Conservation (phyloP, 2,113 vertebrate species). For the Phylloscopus trochilus region DNA sequence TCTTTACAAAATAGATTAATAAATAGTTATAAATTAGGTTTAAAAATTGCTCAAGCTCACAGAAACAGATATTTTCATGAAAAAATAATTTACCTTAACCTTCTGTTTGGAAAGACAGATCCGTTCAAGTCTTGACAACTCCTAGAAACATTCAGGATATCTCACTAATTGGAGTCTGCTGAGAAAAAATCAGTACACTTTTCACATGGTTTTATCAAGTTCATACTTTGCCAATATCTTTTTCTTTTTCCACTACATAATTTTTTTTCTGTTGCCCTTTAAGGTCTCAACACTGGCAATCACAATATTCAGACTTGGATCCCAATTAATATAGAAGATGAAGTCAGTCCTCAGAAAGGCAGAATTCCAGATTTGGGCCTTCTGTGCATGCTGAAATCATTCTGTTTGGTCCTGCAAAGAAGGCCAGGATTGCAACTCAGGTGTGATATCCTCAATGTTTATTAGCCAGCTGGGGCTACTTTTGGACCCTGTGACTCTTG, state of each 20-base stretch:
- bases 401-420: background rate
- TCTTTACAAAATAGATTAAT: background rate
- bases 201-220: background rate
- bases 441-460: background rate
- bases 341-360: background rate
- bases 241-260: background rate
- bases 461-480: too few species aligned
- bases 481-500: background rate
- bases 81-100: background rate
- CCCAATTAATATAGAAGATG: background rate
- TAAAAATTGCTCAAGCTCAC: background rate
- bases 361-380: background rate
- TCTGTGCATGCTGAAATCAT: background rate
- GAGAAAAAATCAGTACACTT: background rate
- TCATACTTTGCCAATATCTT: background rate
- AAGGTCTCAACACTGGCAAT: background rate
- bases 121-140: background rate
- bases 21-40: background rate
- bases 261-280: background rate
- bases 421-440: background rate
- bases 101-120: background rate
- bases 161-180: background rate
- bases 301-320: background rate
- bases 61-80: background rate
- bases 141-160: background rate